Base-by-base conservation (phyloP, 2,888 invertebrate species). In the Acronicta psi region DNA sequence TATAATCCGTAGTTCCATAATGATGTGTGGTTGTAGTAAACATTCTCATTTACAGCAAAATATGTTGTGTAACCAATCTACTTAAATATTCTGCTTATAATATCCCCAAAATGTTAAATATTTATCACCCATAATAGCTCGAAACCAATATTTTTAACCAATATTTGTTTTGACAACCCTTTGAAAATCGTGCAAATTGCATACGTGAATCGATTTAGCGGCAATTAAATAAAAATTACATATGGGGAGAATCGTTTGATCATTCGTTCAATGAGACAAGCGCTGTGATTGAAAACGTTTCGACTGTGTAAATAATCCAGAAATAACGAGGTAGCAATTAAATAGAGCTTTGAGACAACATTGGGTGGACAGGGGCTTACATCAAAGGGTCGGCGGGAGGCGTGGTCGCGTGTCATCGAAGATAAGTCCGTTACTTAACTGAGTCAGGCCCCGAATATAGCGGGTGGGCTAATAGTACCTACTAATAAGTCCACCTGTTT, bases 261-360 rank as follows among this genome's bases (percentile, higher is more conserved):
- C 78, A 81, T 83, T 80, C 85, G 80, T 66, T 40, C 82, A 68
- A 70, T 69, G 73, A 68, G 59, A 70, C 69, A 75, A 65, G 72
- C 79, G 79, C 73, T 81, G 76, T 83, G 87, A 89, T 87, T 88
- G 89, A 87, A 83, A 88, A 79, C 82, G 78, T 75, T 83, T 82
- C 75, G 72, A 60, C 81, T 87, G 84, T 90, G 90, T 87, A 93
- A 92, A 93, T 94, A 94, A 93, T 94, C 94, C 93, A 84, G 85
- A 91, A 93, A 93, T 94, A 94, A 94, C 91, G 93, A 94, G 91
- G 83, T 84, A 88, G 92, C 89, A 92, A 93, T 94, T 93, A 93
- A 92, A 92, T 84, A 80, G 84, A 85, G 90, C 89, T 90, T 91
- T 88, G 87, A 90, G 91, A 90, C 88, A 89, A 89, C 83, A 88